Conservation (phyloP, 2,888 invertebrate genomes). For the Ecliptopera silaceata region DNA sequence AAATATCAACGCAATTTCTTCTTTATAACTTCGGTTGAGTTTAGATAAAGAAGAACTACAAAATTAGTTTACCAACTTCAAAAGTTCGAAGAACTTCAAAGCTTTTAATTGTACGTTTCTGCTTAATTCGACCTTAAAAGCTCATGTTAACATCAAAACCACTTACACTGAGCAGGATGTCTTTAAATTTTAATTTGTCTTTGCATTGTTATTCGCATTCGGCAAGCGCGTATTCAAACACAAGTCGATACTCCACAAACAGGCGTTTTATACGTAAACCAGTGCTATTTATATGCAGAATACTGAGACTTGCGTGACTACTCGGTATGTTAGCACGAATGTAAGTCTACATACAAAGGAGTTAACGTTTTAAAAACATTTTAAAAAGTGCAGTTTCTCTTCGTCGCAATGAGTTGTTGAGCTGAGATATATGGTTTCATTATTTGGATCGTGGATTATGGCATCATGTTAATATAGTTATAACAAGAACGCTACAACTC, state of each 20-base stretch:
- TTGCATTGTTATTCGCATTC: background rate
- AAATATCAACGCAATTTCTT: too few relatives aligned
- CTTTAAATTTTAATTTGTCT: background rate
- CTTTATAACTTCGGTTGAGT: too few relatives aligned
- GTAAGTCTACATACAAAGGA: background rate
- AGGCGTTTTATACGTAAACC: constrained; percentile 10
- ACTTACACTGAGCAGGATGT: background rate
- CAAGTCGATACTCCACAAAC: background rate
- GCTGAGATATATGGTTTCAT: too few relatives aligned
- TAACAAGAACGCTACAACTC: too few relatives aligned
- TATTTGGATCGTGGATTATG: too few relatives aligned
- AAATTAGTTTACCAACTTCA: background rate
- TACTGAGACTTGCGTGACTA: background rate
- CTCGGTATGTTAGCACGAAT: background rate
- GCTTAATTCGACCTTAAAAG: background rate
- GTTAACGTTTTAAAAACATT: too few relatives aligned
- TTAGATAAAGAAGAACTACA: background rate
- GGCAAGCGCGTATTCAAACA: constrained; percentile 4
- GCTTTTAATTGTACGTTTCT: too few relatives aligned
- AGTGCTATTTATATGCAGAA: constrained; percentile 1
- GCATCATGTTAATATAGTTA: too few relatives aligned
- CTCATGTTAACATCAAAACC: background rate
- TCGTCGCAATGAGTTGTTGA: too few relatives aligned
- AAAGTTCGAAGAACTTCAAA: background rate
- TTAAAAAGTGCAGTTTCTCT: too few relatives aligned